Base-by-base conservation (phyloP, 2,888 invertebrate genomes). In the Notodonta dromedarius region DNA sequence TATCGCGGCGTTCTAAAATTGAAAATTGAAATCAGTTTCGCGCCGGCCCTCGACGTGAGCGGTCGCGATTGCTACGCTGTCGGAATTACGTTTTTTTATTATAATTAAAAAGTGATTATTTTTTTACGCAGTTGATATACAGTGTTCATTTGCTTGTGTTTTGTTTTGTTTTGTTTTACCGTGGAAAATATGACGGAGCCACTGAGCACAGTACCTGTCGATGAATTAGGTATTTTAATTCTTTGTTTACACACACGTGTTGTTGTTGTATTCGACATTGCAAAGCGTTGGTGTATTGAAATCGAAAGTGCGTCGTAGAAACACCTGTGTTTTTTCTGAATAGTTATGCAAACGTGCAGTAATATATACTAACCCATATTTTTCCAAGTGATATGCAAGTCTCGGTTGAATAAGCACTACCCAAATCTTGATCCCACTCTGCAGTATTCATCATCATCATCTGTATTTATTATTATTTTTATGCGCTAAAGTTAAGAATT, bases 1-100 rank as follows among this genome's bases (percentile, higher is more conserved):
- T 57, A 56, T 63, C 76, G 62, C 60, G 71, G 58, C 62, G 80
- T 85, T 87, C 86, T 82, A 83, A 78, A 83, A 84, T 85, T 77
- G 72, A 80, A 80, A 69, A 72, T 70, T 59, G 56, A 57, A 59
- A 64, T 71, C 87, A 90, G 90, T 91, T 67, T 66, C 62, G 78
- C 68, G 70, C 59, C 59, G 70, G 73, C 83, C 80, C 77, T 80
- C 84, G 79, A 63, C 74, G 81, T 75, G 87, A 58, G 59, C 65
- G 70, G 75, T 76, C 86, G 87, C 75, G 82, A 78, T 70, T 5
- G 8, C n/a, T 14, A 35, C 46, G 35, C 53, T 57, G 14, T 42
- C 32, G 11, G 12, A 44, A 57, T 52, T 14, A 56, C 54, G 46
- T 52, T 54, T 11, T 57, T 56, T 39, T 55, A 24, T 24, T 24